A percentile compares a stretch with the other conserved stretches of the same genome.
Conservation (phyloP, 1,140 invertebrate species). For the Vanessa atalanta region DNA sequence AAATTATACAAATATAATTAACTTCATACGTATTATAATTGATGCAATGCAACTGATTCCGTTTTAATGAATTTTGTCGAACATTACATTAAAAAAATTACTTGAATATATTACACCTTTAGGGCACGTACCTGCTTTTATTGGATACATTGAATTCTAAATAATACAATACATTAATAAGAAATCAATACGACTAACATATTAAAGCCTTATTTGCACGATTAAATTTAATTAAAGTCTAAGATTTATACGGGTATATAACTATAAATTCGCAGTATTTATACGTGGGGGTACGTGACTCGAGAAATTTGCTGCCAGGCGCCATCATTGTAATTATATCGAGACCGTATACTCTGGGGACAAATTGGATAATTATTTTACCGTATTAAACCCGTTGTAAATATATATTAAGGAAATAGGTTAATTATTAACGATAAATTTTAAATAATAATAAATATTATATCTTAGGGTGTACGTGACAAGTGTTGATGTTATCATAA, state of each 20-base stretch:
- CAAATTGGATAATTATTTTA: slow-evolving; percentile 12
- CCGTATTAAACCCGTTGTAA: slow-evolving; percentile 5
- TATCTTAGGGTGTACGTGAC: background rate
- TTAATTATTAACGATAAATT: slow-evolving; percentile 4
- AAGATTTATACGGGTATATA: background rate
- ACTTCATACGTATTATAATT: too few relatives aligned
- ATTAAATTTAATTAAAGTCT: background rate
- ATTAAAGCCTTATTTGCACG: background rate
- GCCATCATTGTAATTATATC: slow-evolving; percentile 20
- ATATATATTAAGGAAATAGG: slow-evolving; percentile 22
- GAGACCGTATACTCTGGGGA: background rate
- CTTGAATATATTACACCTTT: too few relatives aligned
- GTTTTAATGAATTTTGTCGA: too few relatives aligned
- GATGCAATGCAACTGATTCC: too few relatives aligned
- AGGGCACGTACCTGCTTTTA: too few relatives aligned
- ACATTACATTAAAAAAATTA: too few relatives aligned
- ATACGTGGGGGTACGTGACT: slow-evolving; percentile 1
- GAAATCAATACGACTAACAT: background rate
- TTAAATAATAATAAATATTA: background rate
- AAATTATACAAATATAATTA: too few relatives aligned
- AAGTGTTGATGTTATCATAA: background rate
- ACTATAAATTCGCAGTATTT: background rate
- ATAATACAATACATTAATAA: background rate
- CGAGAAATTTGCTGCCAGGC: slow-evolving; percentile 12
- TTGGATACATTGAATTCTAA: too few relatives aligned